These are phyloP conservation scores for Drosophila fulvimacula DNA, from an alignment of 2,888 invertebrate genomes.

Conservation along the genomic window DNA sequence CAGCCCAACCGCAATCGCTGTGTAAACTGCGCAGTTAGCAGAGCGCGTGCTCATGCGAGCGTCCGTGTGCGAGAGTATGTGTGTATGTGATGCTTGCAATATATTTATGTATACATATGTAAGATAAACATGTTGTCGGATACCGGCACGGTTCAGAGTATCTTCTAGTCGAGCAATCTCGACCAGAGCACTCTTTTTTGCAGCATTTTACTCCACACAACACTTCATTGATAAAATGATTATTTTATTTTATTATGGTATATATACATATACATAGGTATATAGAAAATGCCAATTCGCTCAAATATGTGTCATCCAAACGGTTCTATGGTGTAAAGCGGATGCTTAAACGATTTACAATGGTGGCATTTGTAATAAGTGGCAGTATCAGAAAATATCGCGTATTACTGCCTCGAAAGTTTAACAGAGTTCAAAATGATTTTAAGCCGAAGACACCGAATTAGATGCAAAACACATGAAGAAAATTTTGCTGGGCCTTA, in stretches of 20 bases:
- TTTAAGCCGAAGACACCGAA: constrained; percentile 21
- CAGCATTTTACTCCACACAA: constrained; percentile 38
- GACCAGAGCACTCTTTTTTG: not conserved
- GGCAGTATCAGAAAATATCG: not conserved
- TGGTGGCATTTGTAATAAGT: constrained; percentile 49
- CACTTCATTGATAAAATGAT: constrained; percentile 81
- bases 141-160: no score
- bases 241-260: constrained; percentile 67
- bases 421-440: constrained; percentile 44
- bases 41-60: no score
- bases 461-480: constrained; percentile 17
- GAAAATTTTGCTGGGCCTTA: not conserved
- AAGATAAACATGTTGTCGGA: no score
- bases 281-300: not conserved
- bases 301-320: constrained; percentile 54
- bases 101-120: no score
- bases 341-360: constrained; percentile 75
- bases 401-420: constrained; percentile 18
- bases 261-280: constrained; percentile 3
- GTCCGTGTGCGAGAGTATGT: no score
- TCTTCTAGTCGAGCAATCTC: no score
- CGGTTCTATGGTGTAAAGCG: constrained; percentile 63
- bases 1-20: no score
- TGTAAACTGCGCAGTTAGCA: no score
- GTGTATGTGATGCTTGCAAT: no score